These are phyloP conservation scores for Venusia cambrica DNA, from an alignment of 2,888 invertebrate species.

Conservation along the genomic window DNA sequence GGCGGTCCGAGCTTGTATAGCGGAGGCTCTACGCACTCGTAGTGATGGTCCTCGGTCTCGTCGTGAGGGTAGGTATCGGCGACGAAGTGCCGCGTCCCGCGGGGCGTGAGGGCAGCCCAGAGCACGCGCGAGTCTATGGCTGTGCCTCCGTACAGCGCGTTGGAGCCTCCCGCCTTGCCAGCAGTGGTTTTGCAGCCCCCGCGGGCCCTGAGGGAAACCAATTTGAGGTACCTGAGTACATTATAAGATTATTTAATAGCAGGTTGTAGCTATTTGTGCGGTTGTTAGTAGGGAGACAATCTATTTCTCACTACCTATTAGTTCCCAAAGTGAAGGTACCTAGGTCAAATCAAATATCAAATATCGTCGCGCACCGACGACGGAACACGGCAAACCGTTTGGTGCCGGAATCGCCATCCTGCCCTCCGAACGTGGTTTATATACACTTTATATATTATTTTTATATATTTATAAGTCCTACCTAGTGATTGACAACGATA, in stretches of 20 bases:
- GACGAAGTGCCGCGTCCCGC: conserved; percentile 89
- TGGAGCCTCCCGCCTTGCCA: conserved; percentile 75
- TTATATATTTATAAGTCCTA: no score
- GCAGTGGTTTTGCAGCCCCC: conserved; percentile 79
- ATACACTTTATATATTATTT: no score
- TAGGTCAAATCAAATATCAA: no score
- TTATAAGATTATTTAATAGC: conserved; percentile 13
- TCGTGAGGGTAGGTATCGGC: conserved; percentile 84
- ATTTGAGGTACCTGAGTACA: conserved; percentile 22
- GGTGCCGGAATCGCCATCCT: no score
- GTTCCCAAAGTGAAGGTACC: no score
- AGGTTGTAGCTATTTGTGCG: neutral
- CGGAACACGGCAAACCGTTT: no score
- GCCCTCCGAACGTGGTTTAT: no score
- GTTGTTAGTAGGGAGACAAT: no score
- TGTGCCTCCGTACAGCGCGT: conserved; percentile 68
- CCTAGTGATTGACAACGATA: no score
- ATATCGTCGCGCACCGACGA: no score
- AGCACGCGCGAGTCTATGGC: conserved; percentile 85
- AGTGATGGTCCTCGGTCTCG: conserved; percentile 84
- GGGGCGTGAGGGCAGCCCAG: conserved; percentile 92
- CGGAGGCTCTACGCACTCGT: conserved; percentile 85
- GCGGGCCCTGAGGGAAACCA: conserved; percentile 52
- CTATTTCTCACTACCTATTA: no score
- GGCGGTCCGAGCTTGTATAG: conserved; percentile 74